Percentiles rank a stretch among this genome's conserved stretches.
phyloP scores from a whole-genome alignment of 2,113 vertebrate species.

The Odobenus rosmarus region DNA sequence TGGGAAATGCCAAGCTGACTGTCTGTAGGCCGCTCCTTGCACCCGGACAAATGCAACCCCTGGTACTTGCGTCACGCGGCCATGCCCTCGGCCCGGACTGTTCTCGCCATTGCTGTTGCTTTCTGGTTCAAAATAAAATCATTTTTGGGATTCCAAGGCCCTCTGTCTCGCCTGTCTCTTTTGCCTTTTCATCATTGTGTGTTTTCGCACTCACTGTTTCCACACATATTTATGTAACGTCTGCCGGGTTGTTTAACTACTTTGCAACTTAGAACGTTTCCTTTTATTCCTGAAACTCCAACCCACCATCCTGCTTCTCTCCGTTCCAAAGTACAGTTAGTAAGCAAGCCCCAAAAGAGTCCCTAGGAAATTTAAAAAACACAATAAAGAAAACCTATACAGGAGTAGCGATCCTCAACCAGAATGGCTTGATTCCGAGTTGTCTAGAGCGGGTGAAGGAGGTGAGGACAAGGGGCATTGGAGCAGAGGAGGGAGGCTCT shows the following conservation, averaged over 20 bases:
- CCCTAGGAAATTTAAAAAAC: neutral
- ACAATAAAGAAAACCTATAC: neutral
- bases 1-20: neutral
- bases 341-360: neutral
- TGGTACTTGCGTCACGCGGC: slow-evolving; percentile 30
- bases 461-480: neutral
- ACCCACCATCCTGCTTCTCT: neutral
- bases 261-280: neutral
- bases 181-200: neutral
- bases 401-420: neutral
- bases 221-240: neutral
- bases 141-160: slow-evolving; percentile 43
- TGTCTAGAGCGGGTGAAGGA: accelerated
- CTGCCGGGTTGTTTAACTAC: neutral
- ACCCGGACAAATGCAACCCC: neutral
- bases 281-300: neutral
- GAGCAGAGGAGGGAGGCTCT: neutral
- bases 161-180: slow-evolving; percentile 17
- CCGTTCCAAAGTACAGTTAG: neutral
- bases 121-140: slow-evolving; percentile 72
- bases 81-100: neutral
- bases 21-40: neutral
- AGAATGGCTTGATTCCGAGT: neutral
- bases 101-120: slow-evolving; percentile 56
- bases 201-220: neutral